These are phyloP conservation scores for Calidris pugnax DNA, from an alignment of 2,113 vertebrate species.

Conservation along the genomic window DNA sequence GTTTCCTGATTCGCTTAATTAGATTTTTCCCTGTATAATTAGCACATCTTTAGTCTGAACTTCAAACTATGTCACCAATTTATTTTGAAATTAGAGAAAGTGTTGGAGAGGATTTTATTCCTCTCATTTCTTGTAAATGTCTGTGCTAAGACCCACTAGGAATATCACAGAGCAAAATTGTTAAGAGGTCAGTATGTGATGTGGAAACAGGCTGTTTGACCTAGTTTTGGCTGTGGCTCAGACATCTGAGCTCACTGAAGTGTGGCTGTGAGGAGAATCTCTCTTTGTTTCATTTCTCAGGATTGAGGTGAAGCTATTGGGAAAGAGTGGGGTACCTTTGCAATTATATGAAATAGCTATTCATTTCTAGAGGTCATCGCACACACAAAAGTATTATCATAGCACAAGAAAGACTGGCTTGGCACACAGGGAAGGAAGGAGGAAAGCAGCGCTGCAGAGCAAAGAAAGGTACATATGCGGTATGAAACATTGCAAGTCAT, in stretches of 20 bases:
- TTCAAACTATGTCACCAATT: slow-evolving; percentile 53
- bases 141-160: slow-evolving; percentile 39
- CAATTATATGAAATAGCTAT: slow-evolving; percentile 50
- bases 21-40: slow-evolving; percentile 71
- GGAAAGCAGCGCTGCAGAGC: slow-evolving; percentile 5
- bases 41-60: slow-evolving; percentile 68
- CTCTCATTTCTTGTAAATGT: slow-evolving; percentile 25
- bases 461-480: background rate
- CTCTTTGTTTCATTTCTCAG: slow-evolving; percentile 54
- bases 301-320: background rate
- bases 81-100: slow-evolving; percentile 61
- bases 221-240: slow-evolving; percentile 61
- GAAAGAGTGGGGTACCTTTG: slow-evolving; percentile 20
- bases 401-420: background rate
- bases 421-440: background rate
- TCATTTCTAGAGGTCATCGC: background rate
- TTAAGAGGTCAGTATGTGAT: slow-evolving; percentile 61
- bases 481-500: slow-evolving; percentile 8
- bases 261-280: background rate
- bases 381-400: slow-evolving; percentile 3
- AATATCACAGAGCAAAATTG: slow-evolving; percentile 57
- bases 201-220: slow-evolving; percentile 67
- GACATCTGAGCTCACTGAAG: slow-evolving; percentile 46
- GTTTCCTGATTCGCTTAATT: slow-evolving; percentile 70
- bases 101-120: slow-evolving; percentile 52